Evolutionary conservation across 2,797 vertebrate species (phyloP), one percentile per base, ranked within the genome.

Genomic region (Microhierax caerulescens): DNA sequence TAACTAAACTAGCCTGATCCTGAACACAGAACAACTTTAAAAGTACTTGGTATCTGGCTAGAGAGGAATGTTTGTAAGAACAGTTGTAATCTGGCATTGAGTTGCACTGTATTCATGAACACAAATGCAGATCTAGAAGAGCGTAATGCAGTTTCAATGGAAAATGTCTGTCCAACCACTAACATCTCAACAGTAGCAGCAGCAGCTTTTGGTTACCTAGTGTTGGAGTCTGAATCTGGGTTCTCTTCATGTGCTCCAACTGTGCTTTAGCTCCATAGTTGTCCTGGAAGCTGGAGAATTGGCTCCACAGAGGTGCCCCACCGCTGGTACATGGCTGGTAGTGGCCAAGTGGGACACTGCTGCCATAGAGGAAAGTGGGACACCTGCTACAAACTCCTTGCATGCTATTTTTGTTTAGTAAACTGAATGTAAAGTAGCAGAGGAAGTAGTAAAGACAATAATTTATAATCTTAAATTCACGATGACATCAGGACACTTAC

Each of bases 381-480:
- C 82, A 75, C 85, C 85, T 84, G 67, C 61, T 86, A 9, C 34
- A 30, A 34, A 25, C 56, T 51, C 74, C 30, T 64, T 53, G 25
- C 21, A 3, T 84, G 67, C 67, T 48, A 28, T 30, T 78, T 90
- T 70, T 56, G 28, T 92, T 53, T 76, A 70, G 39, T 94, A 95
- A 95, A 90, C 67, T 75, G 48, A 85, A 81, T 18, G 63, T 85
- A 93, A 96, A 94, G 77, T 76, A 45, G 73, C 61, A 72, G 41
- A 91, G 93, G 89, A 96, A 94, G 82, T 47, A 81, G 85, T 67
- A 90, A 95, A 91, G 85, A 86, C 47, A 81, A 36, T 95, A 41
- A 96, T 95, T 96, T 96, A 76, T 72, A 51, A 70, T 83, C 53
- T 36, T 50, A 54, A 73, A 43, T 59, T 69, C 27, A 5, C 92